Percentiles rank a stretch among this genome's conserved stretches.
Conservation (phyloP, 2,113 vertebrate genomes). For the Carassius gibelio region DNA sequence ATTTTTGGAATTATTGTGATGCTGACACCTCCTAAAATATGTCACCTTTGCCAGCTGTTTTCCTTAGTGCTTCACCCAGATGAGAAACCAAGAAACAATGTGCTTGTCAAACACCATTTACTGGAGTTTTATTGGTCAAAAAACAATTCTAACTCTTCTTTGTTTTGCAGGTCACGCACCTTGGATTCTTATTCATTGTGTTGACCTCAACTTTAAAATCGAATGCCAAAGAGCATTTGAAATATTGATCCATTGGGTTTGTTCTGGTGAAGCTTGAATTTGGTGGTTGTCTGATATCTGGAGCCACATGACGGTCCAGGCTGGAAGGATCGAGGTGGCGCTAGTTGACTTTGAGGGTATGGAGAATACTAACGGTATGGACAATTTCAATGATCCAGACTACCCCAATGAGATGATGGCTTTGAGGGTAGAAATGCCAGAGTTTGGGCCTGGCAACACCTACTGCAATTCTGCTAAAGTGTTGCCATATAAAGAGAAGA, state of each 20-base stretch:
- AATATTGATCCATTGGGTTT: constrained; percentile 7
- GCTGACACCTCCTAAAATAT: constrained; percentile 47
- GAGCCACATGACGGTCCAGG: constrained; percentile 47
- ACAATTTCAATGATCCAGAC: constrained; percentile 73
- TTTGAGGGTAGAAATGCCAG: constrained; percentile 67
- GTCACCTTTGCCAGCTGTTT: constrained; percentile 35
- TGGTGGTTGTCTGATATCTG: background rate
- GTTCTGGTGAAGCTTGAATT: constrained; percentile 9
- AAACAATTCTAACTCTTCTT: constrained; percentile 24
- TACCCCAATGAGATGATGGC: constrained; percentile 74
- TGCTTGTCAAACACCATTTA: constrained; percentile 12
- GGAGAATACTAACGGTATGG: constrained; percentile 73
- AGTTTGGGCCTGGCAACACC: constrained; percentile 51
- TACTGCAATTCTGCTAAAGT: constrained; percentile 50
- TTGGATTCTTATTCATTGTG: background rate
- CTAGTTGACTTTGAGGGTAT: constrained; percentile 86
- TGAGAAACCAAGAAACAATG: constrained; percentile 54
- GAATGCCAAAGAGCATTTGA: background rate
- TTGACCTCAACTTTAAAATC: background rate
- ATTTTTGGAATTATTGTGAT: constrained; percentile 44
- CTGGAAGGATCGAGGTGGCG: constrained; percentile 90
- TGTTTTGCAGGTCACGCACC: constrained; percentile 40
- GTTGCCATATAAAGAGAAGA: constrained; percentile 62
- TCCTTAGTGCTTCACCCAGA: constrained; percentile 45
- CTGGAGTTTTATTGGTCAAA: constrained; percentile 15